Evolutionary conservation across 2,113 vertebrate species (phyloP).

Genomic region (Ochotona princeps): DNA sequence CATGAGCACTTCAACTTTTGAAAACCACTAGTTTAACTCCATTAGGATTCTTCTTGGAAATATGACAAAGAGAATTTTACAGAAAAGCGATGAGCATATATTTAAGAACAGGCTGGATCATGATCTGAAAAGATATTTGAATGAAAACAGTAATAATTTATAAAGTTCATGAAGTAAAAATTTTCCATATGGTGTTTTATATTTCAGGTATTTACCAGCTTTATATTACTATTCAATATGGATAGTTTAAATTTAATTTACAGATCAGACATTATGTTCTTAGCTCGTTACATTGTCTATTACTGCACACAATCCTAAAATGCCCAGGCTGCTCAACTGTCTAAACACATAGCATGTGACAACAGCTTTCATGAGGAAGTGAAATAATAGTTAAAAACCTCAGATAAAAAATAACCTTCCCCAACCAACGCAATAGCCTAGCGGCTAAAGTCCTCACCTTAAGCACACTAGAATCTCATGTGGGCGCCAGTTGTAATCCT

Average conservation of each 20-base stretch:
- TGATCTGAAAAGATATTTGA: not conserved
- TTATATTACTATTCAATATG: not conserved
- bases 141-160: not conserved
- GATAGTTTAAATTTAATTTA: not conserved
- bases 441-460: not conserved
- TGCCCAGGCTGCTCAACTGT: not conserved
- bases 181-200: not conserved
- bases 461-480: too few species aligned
- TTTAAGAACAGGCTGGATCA: not conserved
- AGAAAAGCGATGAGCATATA: not conserved
- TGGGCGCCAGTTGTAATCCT: too few species aligned
- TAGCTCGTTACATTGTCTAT: not conserved
- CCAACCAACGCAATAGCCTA: too few species aligned
- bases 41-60: not conserved
- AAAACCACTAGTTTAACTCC: not conserved
- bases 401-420: not conserved
- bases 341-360: not conserved
- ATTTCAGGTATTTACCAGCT: not conserved
- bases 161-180: not conserved
- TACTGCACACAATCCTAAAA: not conserved
- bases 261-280: not conserved
- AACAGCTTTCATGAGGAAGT: not conserved
- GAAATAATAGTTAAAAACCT: not conserved
- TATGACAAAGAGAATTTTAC: not conserved
- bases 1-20: not conserved